Evolutionary conservation across 2,113 vertebrate genomes (phyloP), one percentile per base, ranked within the genome.

Genomic region (Chaetorhynchus papuensis): DNA sequence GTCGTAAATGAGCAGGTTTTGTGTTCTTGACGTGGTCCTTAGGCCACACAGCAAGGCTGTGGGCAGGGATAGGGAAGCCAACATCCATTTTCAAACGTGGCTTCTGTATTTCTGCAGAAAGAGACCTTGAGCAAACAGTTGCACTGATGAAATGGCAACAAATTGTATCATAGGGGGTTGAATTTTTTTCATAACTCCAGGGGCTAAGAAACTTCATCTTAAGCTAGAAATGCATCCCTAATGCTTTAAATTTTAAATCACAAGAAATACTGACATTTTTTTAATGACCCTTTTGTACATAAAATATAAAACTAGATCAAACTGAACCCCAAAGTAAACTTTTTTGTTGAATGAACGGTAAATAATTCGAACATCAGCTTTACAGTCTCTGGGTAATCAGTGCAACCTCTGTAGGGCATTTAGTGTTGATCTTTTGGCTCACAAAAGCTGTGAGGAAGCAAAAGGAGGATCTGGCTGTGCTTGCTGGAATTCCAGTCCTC

Each of bases 361-460:
- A 61, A 57, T 56, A 19, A 42, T 87, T 57, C 75, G 17, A 53
- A n/a, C 59, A 54, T 57, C 70, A 39, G 1, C 9, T n/a, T 75
- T 63, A 8, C 37, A 49, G 3, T 30, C 41, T 70, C 26, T 61
- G 6, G 15, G n/a, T 37, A 65, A 42, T 45, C 5, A 28, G 6
- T 66, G 15, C 30, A 65, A 3, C 39, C 37, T 83, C 30, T 41
- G 12, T 24, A n/a, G 30, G 26, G 23, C 47, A 28, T 49, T 53
- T 37, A 35, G 21, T 39, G 37, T 54, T 54, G 31, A 9, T 44
- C 3, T 16, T 89, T 47, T 64, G 33, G 13, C 28, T 91, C 28
- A 26, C 13, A 75, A 31, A 16, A 11, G 0, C 0, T 13, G 28
- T 2, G 1, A 30, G 45, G 66, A 80, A 66, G 72, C 0, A 68